Base-by-base conservation (phyloP, 2,797 vertebrate genomes). In the Gallinago nigripennis region DNA sequence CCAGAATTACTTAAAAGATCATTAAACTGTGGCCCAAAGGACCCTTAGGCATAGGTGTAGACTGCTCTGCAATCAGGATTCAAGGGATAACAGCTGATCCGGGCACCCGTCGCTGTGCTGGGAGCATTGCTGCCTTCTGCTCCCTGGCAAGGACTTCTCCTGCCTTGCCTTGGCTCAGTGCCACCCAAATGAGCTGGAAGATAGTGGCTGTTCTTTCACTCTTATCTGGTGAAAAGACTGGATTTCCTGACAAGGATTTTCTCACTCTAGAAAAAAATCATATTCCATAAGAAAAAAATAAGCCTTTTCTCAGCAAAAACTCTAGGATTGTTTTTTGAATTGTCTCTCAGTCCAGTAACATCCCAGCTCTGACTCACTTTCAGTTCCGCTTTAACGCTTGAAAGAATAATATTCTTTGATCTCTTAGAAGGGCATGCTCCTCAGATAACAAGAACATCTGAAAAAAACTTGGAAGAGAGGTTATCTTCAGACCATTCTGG, bases 31-130 rank as follows among this genome's bases (percentile, higher is more conserved):
- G 43, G 6, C 31, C 21, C 60, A 76, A 35, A 72, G 12, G 41
- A 72, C 23, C 16, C 31, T 33, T 57, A 56, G 11, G 33, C 28
- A 58, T 3, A 82, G 41, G 24, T 13, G 5, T 50, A 46, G 65
- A 72, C 58, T 54, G 8, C 27, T 77, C 46, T 82, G 12, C 50
- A 27, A 27, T 64, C 12, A 27, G 63, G 46, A 18, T 13, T 86
- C 0, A 0, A 41, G 27, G 31, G 35, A 31, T 21, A 9, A 25
- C 16, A 57, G 23, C 39, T 25, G 71, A 56, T 3, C 11, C 0
- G 4, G 28, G 27, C 0, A 3, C 31, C 27, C 0, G 0, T 33
- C 1, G 0, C n/a, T 0, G 2, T 0, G 1, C n/a, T 33, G 45
- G 25, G 30, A 79, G 25, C 50, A 16, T 25, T 2, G 0, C 30